A percentile compares a stretch with the other conserved stretches of the same genome.
phyloP scores from a whole-genome alignment of 64 coral and sea anemone species.

The Porites australiensis region DNA sequence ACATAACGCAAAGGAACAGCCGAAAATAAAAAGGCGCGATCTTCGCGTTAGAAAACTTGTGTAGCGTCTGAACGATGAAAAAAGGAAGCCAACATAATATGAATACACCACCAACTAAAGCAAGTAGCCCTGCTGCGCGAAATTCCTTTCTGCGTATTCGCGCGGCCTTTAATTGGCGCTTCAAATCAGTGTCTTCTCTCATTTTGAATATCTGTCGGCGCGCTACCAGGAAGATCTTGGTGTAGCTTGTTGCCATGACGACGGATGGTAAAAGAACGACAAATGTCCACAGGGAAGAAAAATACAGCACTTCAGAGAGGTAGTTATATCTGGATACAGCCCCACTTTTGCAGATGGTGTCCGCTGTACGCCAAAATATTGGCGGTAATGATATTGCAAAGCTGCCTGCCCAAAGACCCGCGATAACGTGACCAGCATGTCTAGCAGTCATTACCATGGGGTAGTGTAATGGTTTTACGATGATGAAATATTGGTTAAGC shows the following conservation, averaged over 20 bases:
- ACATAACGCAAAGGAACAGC: constrained; percentile 86
- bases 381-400: constrained; percentile 80
- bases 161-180: not conserved
- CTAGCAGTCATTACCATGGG: constrained; percentile 79
- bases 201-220: constrained; percentile 81
- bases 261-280: constrained; percentile 87
- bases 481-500: constrained; percentile 91
- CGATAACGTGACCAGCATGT: constrained; percentile 78
- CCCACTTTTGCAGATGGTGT: constrained; percentile 91
- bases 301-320: constrained; percentile 76
- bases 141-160: constrained; percentile 74
- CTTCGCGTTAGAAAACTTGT: constrained; percentile 75
- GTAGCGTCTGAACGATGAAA: constrained; percentile 87
- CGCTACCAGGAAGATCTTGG: constrained; percentile 86
- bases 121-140: constrained; percentile 84
- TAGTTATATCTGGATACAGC: constrained; percentile 80
- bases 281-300: constrained; percentile 87
- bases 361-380: constrained; percentile 74
- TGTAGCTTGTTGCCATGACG: constrained; percentile 81
- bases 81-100: constrained; percentile 92
- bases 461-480: constrained; percentile 89
- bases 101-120: constrained; percentile 88
- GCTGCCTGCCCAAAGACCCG: constrained; percentile 78
- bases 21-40: constrained; percentile 76
- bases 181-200: constrained; percentile 53